Conservation (phyloP, 2,888 invertebrate species). For the Auanema sp. region DNA sequence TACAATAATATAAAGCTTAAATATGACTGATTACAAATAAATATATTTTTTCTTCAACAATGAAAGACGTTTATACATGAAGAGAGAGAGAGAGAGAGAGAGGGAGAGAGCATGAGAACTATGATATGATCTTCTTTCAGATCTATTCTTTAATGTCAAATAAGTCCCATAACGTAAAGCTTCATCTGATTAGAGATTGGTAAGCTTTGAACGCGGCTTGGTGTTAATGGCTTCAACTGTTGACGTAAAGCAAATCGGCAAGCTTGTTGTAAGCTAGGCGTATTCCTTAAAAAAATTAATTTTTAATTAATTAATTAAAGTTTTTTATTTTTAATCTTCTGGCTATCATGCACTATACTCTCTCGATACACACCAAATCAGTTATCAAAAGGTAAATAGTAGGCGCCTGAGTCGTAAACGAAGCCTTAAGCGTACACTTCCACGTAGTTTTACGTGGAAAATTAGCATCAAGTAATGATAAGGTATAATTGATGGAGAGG, state of each 20-base stretch:
- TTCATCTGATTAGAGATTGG: conserved; percentile 42
- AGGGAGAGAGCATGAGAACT: conserved; percentile 5
- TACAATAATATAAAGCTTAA: no score
- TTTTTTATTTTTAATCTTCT: no score
- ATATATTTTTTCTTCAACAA: conserved; percentile 4
- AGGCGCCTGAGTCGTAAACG: not conserved
- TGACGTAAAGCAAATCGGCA: conserved; percentile 45
- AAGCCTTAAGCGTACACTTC: not conserved
- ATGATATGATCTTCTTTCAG: conserved; percentile 16
- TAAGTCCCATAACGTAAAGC: conserved; percentile 48
- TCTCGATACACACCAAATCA: no score
- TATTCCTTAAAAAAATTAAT: conserved; percentile 36
- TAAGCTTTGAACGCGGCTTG: conserved; percentile 35
- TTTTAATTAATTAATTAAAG: no score
- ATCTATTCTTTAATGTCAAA: conserved; percentile 10
- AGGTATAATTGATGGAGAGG: not conserved
- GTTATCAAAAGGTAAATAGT: no score
- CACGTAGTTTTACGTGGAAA: not conserved
- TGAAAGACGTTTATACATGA: conserved; percentile 9
- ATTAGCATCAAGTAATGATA: not conserved
- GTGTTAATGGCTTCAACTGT: conserved; percentile 31
- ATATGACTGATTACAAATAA: no score
- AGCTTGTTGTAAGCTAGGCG: conserved; percentile 45
- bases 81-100: conserved; percentile 6
- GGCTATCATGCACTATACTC: not conserved